Evolutionary conservation across 2,797 vertebrate genomes (phyloP).

Genomic region (Danio albolineatus): DNA sequence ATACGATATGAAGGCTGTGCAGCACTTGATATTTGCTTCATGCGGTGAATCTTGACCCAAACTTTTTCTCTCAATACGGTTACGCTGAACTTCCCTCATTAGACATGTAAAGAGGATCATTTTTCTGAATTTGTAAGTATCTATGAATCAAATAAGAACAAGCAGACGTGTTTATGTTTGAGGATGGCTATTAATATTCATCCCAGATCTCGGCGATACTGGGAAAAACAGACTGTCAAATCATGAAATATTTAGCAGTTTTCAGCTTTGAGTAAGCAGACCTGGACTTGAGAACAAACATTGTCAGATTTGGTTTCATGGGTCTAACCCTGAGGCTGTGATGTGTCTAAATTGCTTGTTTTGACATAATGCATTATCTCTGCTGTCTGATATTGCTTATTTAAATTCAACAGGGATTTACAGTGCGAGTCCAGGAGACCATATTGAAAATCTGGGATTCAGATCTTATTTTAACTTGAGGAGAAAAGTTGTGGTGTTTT

Average conservation of each 20-base stretch:
- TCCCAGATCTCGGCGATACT: slow-evolving; percentile 2
- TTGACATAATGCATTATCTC: neutral
- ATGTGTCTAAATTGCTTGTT: slow-evolving; percentile 30
- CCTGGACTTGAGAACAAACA: slow-evolving; percentile 38
- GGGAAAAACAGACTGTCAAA: slow-evolving; percentile 25
- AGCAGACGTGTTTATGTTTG: slow-evolving; percentile 15
- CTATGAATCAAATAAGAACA: slow-evolving; percentile 21
- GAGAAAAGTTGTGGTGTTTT: neutral
- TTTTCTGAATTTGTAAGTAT: neutral
- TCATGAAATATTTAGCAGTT: slow-evolving; percentile 33
- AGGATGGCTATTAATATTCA: slow-evolving; percentile 26
- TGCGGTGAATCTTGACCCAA: no score
- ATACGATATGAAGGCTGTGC: neutral
- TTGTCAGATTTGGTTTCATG: slow-evolving; percentile 35
- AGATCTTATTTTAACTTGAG: no score
- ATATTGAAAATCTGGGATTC: neutral
- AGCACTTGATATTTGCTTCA: neutral
- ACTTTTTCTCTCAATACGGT: neutral
- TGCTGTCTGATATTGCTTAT: neutral
- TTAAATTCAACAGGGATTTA: neutral
- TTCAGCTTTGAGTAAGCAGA: slow-evolving; percentile 30
- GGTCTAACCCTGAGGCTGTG: neutral
- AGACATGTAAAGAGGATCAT: neutral
- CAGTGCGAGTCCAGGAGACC: neutral
- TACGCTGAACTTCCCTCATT: neutral